Base-by-base conservation (phyloP, 92 coral and sea anemone genomes). In the Zoanthus solanderi region DNA sequence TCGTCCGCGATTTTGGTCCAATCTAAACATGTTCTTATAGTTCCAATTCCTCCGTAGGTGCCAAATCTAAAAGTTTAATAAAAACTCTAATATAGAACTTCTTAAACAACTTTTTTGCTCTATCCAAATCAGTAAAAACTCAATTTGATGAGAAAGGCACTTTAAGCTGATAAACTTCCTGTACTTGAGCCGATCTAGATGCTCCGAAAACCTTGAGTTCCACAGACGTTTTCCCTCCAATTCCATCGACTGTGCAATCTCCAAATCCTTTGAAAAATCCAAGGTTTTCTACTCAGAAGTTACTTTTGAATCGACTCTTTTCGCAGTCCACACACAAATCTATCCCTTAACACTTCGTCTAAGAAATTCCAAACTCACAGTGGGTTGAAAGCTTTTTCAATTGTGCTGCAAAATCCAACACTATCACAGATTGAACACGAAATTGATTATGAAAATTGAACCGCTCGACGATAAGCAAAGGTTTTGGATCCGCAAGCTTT, bases 401-500 rank as follows among this genome's bases (percentile, higher is more conserved):
- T 54, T 88, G 79, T 14, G 90, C 42, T 37, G 42, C 2, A 4
- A 37, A 37, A 2, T 37, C 42, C 42, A 4, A 2, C 2, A 79
- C 72, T 9, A 8, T 15, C 67, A 83, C 83, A 34, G 83, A 29
- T 83, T 85, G 73, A 5, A 7, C 47, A 10, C 71, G 52, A 34
- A 69, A 65, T 11, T 83, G 88, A 9, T 71, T 50, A 60, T 83
- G 71, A 83, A 88, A 88, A 28, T 78, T 32, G 34, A 72, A 83
- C 45, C 81, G 46, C 79, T 81, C 88, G 13, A 83, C 88, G 58
- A 88, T 88, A 15, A 88, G 60, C 52, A 53, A 74, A 11, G 88
- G 91, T 32, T 83, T 89, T 28, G 91, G 91, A 18, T 75, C 89
- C 0, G 87, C 84, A 9, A 87, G 84, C 30, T 90, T 90, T 28